Conservation (phyloP, 1,140 invertebrate genomes). For the Mamestra configurata region DNA sequence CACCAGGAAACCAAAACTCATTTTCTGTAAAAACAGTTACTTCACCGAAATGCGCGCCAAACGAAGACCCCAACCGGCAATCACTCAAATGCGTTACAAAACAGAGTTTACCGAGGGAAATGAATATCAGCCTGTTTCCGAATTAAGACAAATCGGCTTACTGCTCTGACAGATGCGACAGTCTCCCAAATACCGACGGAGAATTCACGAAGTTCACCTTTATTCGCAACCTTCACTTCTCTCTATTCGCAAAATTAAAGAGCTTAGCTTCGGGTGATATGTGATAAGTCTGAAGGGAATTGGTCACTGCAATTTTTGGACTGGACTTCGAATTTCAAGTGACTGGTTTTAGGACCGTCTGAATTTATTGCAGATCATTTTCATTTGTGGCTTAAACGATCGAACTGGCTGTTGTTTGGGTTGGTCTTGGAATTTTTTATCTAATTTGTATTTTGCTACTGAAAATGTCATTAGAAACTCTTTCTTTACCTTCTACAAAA, state of each 20-base stretch:
- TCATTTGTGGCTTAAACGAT: background rate
- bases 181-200: conserved; percentile 38
- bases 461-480: too few species aligned
- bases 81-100: conserved; percentile 61
- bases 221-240: background rate
- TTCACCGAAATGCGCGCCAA: conserved; percentile 6
- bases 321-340: background rate
- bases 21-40: conserved; percentile 28
- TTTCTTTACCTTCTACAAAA: too few species aligned
- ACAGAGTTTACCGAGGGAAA: conserved; percentile 63
- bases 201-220: conserved; percentile 34
- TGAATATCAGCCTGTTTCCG: conserved; percentile 63
- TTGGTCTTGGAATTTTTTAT: background rate
- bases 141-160: conserved; percentile 67
- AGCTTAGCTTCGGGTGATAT: conserved; percentile 24
- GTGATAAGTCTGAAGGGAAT: conserved; percentile 18
- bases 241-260: conserved; percentile 38
- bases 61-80: conserved; percentile 37
- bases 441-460: background rate
- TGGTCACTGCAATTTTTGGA: conserved; percentile 17
- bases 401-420: background rate
- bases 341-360: background rate
- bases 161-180: conserved; percentile 46
- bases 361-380: background rate
- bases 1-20: background rate